Percentiles rank a stretch among this genome's conserved stretches.
Evolutionary conservation across 2,797 vertebrate species (phyloP).

Genomic region (Scolopax bukidnonensis): DNA sequence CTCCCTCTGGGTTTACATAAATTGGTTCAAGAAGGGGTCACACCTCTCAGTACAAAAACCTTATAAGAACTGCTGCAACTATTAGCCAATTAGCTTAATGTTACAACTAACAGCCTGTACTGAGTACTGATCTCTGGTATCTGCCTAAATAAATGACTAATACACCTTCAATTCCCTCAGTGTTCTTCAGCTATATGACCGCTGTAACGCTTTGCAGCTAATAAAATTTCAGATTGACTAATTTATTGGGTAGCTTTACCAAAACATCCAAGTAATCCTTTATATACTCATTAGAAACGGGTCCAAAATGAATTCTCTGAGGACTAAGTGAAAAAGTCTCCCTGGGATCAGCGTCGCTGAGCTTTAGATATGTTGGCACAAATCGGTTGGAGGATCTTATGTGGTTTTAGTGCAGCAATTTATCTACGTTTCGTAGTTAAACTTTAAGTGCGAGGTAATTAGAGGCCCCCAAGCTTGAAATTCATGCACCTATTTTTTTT

Average conservation of each 20-base stretch:
- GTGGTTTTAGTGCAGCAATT: constrained; percentile 71
- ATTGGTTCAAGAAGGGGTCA: constrained; percentile 72
- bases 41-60: constrained; percentile 54
- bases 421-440: constrained; percentile 77
- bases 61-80: constrained; percentile 66
- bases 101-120: constrained; percentile 38
- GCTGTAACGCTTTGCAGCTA: constrained; percentile 56
- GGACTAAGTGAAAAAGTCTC: constrained; percentile 55
- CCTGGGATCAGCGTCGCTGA: constrained; percentile 63
- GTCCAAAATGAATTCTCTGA: constrained; percentile 44
- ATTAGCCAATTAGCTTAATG: constrained; percentile 74
- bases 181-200: constrained; percentile 49
- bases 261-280: constrained; percentile 75
- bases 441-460: constrained; percentile 73
- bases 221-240: constrained; percentile 76
- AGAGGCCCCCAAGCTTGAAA: constrained; percentile 75
- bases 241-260: constrained; percentile 74
- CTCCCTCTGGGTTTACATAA: constrained; percentile 60
- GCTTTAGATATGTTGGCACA: constrained; percentile 61
- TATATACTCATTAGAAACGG: constrained; percentile 65
- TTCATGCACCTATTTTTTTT: constrained; percentile 54
- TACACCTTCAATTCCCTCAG: constrained; percentile 38
- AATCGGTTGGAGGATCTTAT: constrained; percentile 64
- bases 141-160: constrained; percentile 63
- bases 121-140: constrained; percentile 61